phyloP scores from a whole-genome alignment of 1,140 invertebrate species.

The Trichonephila clavata region DNA sequence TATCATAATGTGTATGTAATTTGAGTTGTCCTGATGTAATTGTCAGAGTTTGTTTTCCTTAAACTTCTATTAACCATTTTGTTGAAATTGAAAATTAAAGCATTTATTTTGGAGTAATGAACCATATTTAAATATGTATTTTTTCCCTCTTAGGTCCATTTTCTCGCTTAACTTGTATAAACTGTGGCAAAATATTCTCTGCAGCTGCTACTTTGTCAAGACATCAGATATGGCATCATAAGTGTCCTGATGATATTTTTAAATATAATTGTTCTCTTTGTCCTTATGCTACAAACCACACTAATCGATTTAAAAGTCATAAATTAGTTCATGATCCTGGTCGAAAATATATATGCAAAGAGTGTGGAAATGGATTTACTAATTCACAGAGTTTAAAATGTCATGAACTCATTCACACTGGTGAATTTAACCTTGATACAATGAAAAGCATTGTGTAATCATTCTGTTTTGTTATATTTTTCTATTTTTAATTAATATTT shows the following conservation, averaged over 20 bases:
- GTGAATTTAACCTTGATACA: constrained; percentile 33
- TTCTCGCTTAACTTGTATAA: not conserved
- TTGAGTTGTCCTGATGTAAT: too few relatives aligned
- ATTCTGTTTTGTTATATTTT: not conserved
- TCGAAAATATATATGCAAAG: constrained; percentile 79
- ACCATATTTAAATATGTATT: not conserved
- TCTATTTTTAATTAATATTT: too few relatives aligned
- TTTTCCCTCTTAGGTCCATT: constrained; percentile 2
- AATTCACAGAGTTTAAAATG: constrained; percentile 24
- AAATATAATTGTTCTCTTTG: constrained; percentile 49
- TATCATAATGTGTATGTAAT: too few relatives aligned
- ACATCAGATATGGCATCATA: constrained; percentile 55
- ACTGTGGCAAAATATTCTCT: constrained; percentile 32
- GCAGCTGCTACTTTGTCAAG: constrained; percentile 14
- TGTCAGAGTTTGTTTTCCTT: too few relatives aligned
- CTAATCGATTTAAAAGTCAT: constrained; percentile 80
- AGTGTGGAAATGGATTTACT: constrained; percentile 48
- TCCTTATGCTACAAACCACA: constrained; percentile 62
- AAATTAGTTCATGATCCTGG: constrained; percentile 81
- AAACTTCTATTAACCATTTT: too few relatives aligned
- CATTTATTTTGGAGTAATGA: not conserved
- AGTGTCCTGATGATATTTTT: constrained; percentile 9
- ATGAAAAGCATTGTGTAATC: not conserved
- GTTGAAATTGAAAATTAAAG: too few relatives aligned
- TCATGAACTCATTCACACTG: constrained; percentile 53